Conservation (phyloP, 1,140 invertebrate species). For the Archegozetes longisetosus region DNA sequence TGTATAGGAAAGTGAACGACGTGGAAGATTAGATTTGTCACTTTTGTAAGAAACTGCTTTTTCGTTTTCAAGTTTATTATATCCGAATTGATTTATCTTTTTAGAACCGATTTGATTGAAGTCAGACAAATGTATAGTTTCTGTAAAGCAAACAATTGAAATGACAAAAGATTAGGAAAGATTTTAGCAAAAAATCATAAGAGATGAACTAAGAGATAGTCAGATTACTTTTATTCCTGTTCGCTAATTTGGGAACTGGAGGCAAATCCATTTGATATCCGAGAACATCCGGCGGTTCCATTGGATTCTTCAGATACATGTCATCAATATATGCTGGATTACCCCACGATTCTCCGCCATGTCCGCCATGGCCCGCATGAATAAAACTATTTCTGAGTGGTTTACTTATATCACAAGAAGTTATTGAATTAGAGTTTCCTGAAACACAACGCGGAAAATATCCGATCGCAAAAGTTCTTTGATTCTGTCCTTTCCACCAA, state of each 20-base stretch:
- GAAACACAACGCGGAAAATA: constrained; percentile 46
- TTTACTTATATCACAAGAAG: constrained; percentile 49
- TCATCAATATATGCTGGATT: constrained; percentile 62
- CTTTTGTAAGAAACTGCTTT: not conserved
- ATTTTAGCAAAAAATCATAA: too few relatives aligned
- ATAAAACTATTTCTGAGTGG: constrained; percentile 69
- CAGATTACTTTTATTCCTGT: constrained; percentile 28
- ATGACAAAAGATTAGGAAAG: too few relatives aligned
- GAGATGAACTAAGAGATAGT: too few relatives aligned
- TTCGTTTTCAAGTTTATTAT: constrained; percentile 32
- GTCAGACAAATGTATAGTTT: not conserved
- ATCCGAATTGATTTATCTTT: constrained; percentile 29
- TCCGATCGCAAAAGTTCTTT: constrained; percentile 69
- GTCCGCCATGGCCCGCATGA: constrained; percentile 46
- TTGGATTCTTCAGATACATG: constrained; percentile 62
- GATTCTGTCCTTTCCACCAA: constrained; percentile 90
- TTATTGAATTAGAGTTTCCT: constrained; percentile 26
- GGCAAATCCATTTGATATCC: constrained; percentile 30
- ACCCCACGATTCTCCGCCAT: constrained; percentile 64
- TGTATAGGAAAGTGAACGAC: constrained; percentile 1
- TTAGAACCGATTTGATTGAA: not conserved
- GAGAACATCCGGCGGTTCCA: constrained; percentile 58
- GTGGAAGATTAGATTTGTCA: not conserved
- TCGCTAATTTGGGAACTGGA: constrained; percentile 23
- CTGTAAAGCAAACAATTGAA: not conserved